Evolutionary conservation across 2,888 invertebrate species (phyloP), one percentile per base, ranked within the genome.

Genomic region (Cephonodes hylas): DNA sequence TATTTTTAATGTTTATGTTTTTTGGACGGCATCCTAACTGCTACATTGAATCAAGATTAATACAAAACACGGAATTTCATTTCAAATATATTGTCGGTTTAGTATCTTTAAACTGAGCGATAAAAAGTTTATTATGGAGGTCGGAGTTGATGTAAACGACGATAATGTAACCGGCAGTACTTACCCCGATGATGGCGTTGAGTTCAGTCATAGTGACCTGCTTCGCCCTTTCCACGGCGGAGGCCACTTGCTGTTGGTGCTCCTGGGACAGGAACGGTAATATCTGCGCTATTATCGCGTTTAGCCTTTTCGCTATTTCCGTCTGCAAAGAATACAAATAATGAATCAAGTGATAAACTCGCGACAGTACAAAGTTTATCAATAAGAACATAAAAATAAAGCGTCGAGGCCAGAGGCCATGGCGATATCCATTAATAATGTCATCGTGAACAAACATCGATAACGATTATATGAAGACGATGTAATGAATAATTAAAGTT

Each of bases 181-280:
- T 95, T 93, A 98, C 98, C 95, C 97, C 97, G 84, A 98, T 97
- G 81, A 98, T 97, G 74, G 97, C 96, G 88, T 98, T 98, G 71
- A 98, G 94, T 91, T 98, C 98, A 67, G 97, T 96, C 97, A 98
- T 97, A 79, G 97, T 97, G 84, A 99, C 97, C 93, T 98, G 97
- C 91, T 98, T 98, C 78, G 98, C 98, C 79, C 98, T 92, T 87
- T 99, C 98, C 68, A 98, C 97, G 7, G 98, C 98, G 66, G 96
- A 96, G 48, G 97, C 97, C 69, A 98, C 98, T 93, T 97, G 97
- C 93, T 97, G 97, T 87, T 98, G 98, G 84, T 96, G 96, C 88
- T 96, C 97, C 92, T 96, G 96, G 58, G 97, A 97, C 76, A 99
- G 94, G 90, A 97, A 98, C 76, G 98, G 98, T 87, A 98, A 95